Evolutionary conservation across 1,140 invertebrate genomes (phyloP).

Genomic region (Acyrthosiphon pisum): DNA sequence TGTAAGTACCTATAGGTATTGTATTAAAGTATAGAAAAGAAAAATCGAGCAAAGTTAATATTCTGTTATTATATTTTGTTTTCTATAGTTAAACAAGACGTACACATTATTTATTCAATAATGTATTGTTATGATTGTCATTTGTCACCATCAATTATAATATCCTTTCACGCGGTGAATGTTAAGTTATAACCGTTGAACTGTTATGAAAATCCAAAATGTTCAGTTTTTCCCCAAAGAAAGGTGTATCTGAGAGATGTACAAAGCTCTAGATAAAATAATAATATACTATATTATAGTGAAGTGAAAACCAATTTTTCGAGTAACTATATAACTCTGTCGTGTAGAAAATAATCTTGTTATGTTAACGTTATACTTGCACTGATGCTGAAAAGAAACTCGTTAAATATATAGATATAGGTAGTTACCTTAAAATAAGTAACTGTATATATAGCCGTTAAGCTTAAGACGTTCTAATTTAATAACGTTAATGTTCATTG

Average conservation of each 20-base stretch:
- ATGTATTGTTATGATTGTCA: too few species aligned
- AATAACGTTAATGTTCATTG: slow-evolving; percentile 2
- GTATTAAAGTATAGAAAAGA: too few species aligned
- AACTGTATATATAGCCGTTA: background rate
- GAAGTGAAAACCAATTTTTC: background rate
- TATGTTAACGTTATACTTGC: background rate
- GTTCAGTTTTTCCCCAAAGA: background rate
- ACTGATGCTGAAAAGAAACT: background rate
- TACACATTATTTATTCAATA: too few species aligned
- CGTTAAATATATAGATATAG: background rate
- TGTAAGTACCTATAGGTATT: too few species aligned
- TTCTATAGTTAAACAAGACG: too few species aligned
- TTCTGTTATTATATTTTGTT: too few species aligned
- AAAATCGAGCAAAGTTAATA: too few species aligned
- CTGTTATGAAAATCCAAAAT: background rate
- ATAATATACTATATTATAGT: background rate
- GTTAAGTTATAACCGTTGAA: background rate
- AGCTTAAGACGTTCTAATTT: background rate
- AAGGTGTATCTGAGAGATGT: background rate
- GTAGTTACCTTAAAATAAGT: background rate
- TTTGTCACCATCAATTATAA: too few species aligned
- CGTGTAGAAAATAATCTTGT: background rate
- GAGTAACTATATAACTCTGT: background rate
- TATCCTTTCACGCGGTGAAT: background rate
- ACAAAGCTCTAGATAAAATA: background rate